Evolutionary conservation across 2,888 invertebrate species (phyloP).

Genomic region (Dryomyza anilis): DNA sequence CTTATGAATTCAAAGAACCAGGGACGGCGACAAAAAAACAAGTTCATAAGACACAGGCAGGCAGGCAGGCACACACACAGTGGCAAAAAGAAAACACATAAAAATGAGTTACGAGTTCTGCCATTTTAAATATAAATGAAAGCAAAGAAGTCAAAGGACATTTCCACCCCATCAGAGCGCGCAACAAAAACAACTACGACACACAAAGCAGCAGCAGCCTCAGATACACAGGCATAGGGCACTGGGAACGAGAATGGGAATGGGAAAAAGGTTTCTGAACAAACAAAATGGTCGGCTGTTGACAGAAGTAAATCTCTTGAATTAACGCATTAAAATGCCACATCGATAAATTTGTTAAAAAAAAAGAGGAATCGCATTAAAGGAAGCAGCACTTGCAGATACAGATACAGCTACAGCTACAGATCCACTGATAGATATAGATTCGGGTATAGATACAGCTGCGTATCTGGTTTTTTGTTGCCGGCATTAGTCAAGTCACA

Average conservation of each 20-base stretch:
- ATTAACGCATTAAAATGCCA: slow-evolving; percentile 55
- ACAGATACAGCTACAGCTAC: not conserved
- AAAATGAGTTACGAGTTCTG: slow-evolving; percentile 58
- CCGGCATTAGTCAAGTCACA: not conserved
- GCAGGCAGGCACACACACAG: slow-evolving; percentile 16
- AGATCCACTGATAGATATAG: slow-evolving; percentile 6
- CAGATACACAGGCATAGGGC: slow-evolving; percentile 1
- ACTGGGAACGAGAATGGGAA: slow-evolving; percentile 5
- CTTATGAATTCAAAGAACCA: slow-evolving; percentile 14
- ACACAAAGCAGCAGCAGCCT: not conserved
- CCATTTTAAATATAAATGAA: slow-evolving; percentile 52
- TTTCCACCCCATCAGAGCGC: slow-evolving; percentile 40
- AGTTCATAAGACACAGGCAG: slow-evolving; percentile 32
- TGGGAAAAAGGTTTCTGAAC: not conserved
- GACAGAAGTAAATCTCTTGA: slow-evolving; percentile 60
- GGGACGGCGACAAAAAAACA: slow-evolving; percentile 14
- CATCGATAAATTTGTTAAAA: slow-evolving; percentile 42
- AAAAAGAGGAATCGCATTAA: not conserved
- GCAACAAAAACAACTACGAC: slow-evolving; percentile 19
- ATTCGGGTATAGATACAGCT: not conserved
- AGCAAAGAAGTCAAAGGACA: slow-evolving; percentile 34
- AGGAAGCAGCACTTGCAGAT: slow-evolving; percentile 9
- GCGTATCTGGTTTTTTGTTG: not conserved
- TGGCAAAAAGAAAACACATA: slow-evolving; percentile 46
- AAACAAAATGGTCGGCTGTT: slow-evolving; percentile 54